Conservation (phyloP, 2,113 vertebrate species). For the Fulica atra region DNA sequence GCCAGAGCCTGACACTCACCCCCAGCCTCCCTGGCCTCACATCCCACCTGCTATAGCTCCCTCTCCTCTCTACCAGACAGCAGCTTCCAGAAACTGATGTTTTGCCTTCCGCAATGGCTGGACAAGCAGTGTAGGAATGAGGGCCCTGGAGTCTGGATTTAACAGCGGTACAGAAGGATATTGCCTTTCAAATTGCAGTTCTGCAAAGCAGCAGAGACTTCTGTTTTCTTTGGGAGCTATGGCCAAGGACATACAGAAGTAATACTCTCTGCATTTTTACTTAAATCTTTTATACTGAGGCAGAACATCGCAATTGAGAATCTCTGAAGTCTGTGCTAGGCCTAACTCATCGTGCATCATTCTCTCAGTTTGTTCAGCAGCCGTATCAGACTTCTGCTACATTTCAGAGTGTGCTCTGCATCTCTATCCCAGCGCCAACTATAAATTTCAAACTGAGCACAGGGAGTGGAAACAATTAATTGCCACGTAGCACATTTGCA, state of each 20-base stretch:
- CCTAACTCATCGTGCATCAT: not conserved
- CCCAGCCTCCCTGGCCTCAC: not conserved
- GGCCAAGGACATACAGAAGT: not conserved
- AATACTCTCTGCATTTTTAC: not conserved
- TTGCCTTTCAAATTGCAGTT: not conserved
- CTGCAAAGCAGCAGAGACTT: not conserved
- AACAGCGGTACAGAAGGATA: not conserved
- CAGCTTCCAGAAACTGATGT: not conserved
- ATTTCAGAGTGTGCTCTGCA: not conserved
- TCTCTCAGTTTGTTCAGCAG: not conserved
- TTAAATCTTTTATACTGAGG: not conserved
- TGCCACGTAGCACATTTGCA: accelerated
- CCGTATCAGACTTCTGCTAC: accelerated
- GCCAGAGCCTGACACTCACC: not conserved
- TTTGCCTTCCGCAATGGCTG: not conserved
- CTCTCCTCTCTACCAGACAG: not conserved
- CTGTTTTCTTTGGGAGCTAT: not conserved
- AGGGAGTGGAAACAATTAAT: not conserved
- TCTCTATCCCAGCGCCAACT: not conserved
- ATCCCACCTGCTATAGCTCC: not conserved
- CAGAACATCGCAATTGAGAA: not conserved
- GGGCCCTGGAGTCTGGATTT: not conserved
- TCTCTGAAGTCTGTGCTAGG: not conserved
- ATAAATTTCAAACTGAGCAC: not conserved
- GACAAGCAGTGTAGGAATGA: not conserved